phyloP scores from a whole-genome alignment of 2,797 vertebrate species.

The Merluccius polli region DNA sequence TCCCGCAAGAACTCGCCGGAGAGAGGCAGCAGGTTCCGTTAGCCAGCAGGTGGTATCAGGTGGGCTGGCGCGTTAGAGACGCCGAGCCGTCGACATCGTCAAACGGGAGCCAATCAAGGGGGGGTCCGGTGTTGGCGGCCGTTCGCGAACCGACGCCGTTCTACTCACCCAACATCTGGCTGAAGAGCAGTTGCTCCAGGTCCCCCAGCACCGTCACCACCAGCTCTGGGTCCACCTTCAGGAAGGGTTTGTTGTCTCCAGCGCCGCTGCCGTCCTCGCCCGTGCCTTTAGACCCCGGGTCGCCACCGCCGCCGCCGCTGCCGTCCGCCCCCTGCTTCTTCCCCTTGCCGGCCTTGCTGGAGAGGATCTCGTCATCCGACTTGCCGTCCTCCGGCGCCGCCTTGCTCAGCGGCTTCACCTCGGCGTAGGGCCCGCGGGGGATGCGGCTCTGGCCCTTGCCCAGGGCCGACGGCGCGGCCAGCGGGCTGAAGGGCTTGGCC shows the following conservation, averaged over 20 bases:
- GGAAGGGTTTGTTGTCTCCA: constrained; percentile 85
- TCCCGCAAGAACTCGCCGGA: neutral
- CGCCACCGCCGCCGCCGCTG: neutral
- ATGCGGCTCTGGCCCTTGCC: constrained; percentile 86
- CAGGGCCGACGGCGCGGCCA: constrained; percentile 77
- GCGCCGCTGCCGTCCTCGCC: constrained; percentile 65
- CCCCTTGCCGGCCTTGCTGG: constrained; percentile 73
- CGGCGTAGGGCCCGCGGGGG: constrained; percentile 91
- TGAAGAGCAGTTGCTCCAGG: constrained; percentile 98
- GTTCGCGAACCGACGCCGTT: neutral
- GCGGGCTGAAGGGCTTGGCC: constrained; percentile 79
- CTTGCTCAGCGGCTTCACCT: constrained; percentile 96
- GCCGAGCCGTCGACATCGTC: neutral
- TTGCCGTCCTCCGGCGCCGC: constrained; percentile 84
- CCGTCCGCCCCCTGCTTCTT: neutral
- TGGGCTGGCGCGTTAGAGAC: neutral
- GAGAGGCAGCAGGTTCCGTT: neutral
- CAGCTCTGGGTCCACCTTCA: constrained; percentile 97
- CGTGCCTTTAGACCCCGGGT: constrained; percentile 69
- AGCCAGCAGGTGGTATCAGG: neutral
- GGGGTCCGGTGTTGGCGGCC: neutral
- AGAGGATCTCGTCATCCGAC: constrained; percentile 91
- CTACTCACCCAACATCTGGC: constrained; percentile 97
- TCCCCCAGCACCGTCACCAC: constrained; percentile 97
- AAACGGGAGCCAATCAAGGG: neutral